phyloP scores from a whole-genome alignment of 2,113 vertebrate species.

The Burhinus bistriatus region DNA sequence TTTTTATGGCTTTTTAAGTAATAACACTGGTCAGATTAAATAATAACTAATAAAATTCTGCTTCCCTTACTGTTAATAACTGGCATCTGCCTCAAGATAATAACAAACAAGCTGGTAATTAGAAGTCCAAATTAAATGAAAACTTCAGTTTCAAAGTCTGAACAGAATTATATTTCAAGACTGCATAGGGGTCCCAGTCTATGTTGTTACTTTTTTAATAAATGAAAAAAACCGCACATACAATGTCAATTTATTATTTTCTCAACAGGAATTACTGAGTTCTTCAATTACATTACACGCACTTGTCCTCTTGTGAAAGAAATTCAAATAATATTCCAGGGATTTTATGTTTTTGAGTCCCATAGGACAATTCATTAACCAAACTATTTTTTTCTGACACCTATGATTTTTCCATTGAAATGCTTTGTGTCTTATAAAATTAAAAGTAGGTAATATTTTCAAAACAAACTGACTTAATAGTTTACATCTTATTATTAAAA shows the following conservation, averaged over 20 bases:
- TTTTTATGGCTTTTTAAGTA: conserved; percentile 1
- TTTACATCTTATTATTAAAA: not conserved
- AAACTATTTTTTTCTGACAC: not conserved
- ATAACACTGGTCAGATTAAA: conserved; percentile 43
- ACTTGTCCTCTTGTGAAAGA: not conserved
- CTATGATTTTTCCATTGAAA: not conserved
- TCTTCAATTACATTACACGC: not conserved
- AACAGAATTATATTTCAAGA: not conserved
- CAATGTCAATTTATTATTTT: not conserved
- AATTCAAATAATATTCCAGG: not conserved
- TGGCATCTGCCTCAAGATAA: not conserved
- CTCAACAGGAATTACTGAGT: not conserved
- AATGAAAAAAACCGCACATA: not conserved
- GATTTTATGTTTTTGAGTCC: not conserved
- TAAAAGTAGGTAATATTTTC: not conserved
- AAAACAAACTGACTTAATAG: not conserved
- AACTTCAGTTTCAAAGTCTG: not conserved
- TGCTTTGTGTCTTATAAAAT: not conserved
- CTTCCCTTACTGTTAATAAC: conserved; percentile 12
- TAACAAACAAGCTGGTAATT: conserved; percentile 11
- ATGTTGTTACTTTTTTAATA: not conserved
- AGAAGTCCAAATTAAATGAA: not conserved
- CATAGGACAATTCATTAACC: not conserved
- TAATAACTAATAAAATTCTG: conserved; percentile 17
- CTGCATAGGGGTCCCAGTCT: rapidly evolving